Conservation (phyloP, 2,888 invertebrate genomes). For the Cephus spinipes region DNA sequence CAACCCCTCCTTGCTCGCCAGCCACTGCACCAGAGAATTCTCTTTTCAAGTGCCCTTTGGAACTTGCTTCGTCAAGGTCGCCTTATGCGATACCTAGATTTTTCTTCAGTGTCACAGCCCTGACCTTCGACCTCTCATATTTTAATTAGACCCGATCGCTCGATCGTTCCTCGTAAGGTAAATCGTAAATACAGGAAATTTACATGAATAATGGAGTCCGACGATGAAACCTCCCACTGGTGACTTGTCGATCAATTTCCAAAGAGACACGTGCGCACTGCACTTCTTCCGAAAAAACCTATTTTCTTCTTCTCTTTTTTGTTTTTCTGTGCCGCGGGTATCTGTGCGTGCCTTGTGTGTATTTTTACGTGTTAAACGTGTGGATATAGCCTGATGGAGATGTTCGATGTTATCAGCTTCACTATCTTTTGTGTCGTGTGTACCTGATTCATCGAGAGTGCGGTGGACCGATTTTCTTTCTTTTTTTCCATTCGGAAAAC, state of each 20-base stretch:
- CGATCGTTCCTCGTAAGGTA: too few relatives aligned
- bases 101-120: too few relatives aligned
- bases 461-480: too few relatives aligned
- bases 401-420: constrained; percentile 45
- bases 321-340: constrained; percentile 20
- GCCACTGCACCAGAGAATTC: constrained; percentile 56
- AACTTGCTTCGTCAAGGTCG: neutral
- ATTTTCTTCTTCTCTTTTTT: constrained; percentile 15
- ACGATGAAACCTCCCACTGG: too few relatives aligned
- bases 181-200: too few relatives aligned
- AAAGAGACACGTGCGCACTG: constrained; percentile 19
- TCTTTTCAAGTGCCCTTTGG: constrained; percentile 9
- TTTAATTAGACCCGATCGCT: too few relatives aligned
- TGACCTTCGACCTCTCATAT: too few relatives aligned
- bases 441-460: too few relatives aligned
- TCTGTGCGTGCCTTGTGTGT: neutral
- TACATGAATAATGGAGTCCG: too few relatives aligned
- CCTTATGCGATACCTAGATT: too few relatives aligned
- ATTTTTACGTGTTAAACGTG: constrained; percentile 43
- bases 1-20: constrained; percentile 60
- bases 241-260: too few relatives aligned
- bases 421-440: constrained; percentile 21
- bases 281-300: constrained; percentile 34
- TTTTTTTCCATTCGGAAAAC: too few relatives aligned
- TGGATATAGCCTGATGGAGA: constrained; percentile 40